Base-by-base conservation (phyloP, 2,888 invertebrate genomes). In the Orthosia gothica region DNA sequence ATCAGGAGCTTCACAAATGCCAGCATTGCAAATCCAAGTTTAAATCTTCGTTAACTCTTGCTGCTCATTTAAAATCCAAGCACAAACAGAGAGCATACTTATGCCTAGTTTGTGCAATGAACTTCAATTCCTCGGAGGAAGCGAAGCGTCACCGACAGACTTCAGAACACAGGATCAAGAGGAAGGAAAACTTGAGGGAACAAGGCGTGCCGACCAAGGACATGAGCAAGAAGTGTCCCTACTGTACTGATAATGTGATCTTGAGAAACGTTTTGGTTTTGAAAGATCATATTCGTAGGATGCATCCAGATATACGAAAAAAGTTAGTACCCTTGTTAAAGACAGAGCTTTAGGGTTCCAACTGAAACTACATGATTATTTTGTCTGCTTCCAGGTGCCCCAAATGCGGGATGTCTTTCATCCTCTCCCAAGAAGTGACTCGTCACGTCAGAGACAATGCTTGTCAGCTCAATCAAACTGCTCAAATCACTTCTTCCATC, bases 361-460 rank as follows among this genome's bases (percentile, higher is more conserved):
- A 20, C 13, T 2, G 40, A 13, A 45, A 20, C 13, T 64, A 32
- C 15, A 32, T 23, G 13, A 58, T 54, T 18, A 74, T 3, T 66
- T 76, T 72, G 79, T 95, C 95, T 59, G 3, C 64, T 78, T 64
- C 26, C 92, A 97, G 98, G 73, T 98, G 98, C 89, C 97, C 97
- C 0, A 97, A 97, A 85, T 98, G 98, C 87, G 98, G 98, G 0
- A 94, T 97, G 90, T 94, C 96, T 16, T 98, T 98, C 89, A 97
- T 97, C 0, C 94, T 98, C 0, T 96, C 98, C 1, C 98, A 98
- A 95, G 98, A 98, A 89, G 97, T 98, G 16, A 97, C 98, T 0
- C 97, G 97, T 16, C 98, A 98, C 89, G 96, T 98, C n/a, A 95
- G 97, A 74, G 95, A 96, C 77, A 97, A 97, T 78, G 95, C 96